Evolutionary conservation across 2,888 invertebrate species (phyloP), one percentile per base, ranked within the genome.

Genomic region (Melitaea athalia): DNA sequence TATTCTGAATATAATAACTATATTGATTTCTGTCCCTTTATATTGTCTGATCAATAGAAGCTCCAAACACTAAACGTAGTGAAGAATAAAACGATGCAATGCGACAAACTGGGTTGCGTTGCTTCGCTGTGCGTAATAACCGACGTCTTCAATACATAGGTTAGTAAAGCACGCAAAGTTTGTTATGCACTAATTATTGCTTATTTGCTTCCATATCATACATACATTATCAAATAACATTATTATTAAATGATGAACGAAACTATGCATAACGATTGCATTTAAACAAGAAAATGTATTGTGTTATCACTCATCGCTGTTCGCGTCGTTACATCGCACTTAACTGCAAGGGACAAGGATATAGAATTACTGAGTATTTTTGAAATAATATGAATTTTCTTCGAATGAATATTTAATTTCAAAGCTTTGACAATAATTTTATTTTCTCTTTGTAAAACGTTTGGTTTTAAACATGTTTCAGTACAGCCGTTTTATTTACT

Each of bases 281-380:
- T 47, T 59, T n/a, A 42, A 63, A 63, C 63, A 42, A 52, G 43
- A 59, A 66, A 71, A 71, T 66, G 69, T 64, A 64, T 69, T 45
- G 62, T 57, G 59, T 67, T 69, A 64, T 72, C 69, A 66, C 45
- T 61, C 71, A 72, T 67, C 65, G 64, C 33, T 38, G 57, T 53
- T 64, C 53, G 45, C 59, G 49, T 53, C 63, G 61, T 70, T 64
- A 33, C 64, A 64, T 68, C 68, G 70, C 68, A 71, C 57, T 57
- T 38, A 42, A 42, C 57, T 57, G 71, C 68, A 69, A 63, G 68
- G 63, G 67, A 68, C 70, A 64, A 64, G 45, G 65, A 65, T 47
- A 42, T 66, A 68, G 38, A 43, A 38, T 10, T 11, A 45, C 71
- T 68, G 17, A 64, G 65, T 62, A 10, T 50, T 47, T 49, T 17